Percentiles rank a stretch among this genome's conserved stretches.
phyloP scores from a whole-genome alignment of 1,140 invertebrate species.

The Bombus breviceps region DNA sequence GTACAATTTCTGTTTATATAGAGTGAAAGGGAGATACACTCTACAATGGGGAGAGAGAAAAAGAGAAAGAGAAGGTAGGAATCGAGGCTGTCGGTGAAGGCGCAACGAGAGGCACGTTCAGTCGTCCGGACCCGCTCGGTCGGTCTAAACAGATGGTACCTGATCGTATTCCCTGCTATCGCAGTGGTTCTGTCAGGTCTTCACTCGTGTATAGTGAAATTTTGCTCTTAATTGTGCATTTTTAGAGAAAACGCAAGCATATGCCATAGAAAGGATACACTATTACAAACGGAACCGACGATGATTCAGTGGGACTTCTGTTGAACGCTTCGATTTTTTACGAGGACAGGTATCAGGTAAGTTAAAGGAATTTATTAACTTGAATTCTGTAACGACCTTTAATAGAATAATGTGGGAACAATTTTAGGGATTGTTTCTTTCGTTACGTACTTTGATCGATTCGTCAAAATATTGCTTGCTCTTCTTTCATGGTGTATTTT shows the following conservation, averaged over 20 bases:
- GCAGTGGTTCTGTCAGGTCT: slow-evolving; percentile 29
- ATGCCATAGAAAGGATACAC: slow-evolving; percentile 16
- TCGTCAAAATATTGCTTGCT: background rate
- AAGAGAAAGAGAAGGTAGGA: slow-evolving; percentile 52
- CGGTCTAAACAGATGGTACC: slow-evolving; percentile 44
- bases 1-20: slow-evolving; percentile 23
- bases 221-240: slow-evolving; percentile 11
- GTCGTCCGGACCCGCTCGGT: slow-evolving; percentile 59
- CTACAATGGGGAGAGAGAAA: slow-evolving; percentile 12
- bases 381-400: background rate
- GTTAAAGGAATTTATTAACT: background rate
- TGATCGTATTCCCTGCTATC: slow-evolving; percentile 17
- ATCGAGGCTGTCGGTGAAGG: slow-evolving; percentile 50
- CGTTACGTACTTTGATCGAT: background rate
- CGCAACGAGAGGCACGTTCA: slow-evolving; percentile 57
- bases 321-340: slow-evolving; percentile 21
- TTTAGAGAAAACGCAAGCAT: background rate
- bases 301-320: slow-evolving; percentile 30
- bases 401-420: background rate
- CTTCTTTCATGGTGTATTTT: background rate
- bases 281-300: background rate
- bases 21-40: slow-evolving; percentile 10
- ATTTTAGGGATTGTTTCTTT: background rate
- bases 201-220: slow-evolving; percentile 26
- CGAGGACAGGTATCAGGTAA: slow-evolving; percentile 47